Evolutionary conservation across 2,888 invertebrate species (phyloP), one percentile per base, ranked within the genome.

Genomic region (Euplexia lucipara): DNA sequence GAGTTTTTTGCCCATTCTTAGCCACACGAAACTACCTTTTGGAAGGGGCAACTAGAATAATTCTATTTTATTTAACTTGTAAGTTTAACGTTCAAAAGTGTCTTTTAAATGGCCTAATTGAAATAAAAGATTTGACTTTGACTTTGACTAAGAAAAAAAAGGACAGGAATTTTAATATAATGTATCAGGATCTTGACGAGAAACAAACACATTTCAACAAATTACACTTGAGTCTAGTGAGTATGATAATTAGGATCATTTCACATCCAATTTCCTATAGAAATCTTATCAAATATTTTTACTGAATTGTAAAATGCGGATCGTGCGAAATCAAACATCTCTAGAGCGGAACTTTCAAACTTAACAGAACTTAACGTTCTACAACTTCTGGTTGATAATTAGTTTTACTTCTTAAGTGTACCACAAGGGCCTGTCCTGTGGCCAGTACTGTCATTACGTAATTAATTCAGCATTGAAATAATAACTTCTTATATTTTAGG

Each of bases 401-500:
- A 35, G n/a, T 54, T 75, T 48, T 52, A 69, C 39, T 75, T 22
- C 30, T 54, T 41, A 54, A 74, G 49, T 44, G 48, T 53, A 30
- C 62, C 44, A 37, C 52, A 35, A 45, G 42, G 70, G 42, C 18
- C 44, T 61, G 22, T 62, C 39, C 41, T 61, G 42, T 32, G 56
- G 37, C 62, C 52, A 39, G 16, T 8, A n/a, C 9, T 22, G 20
- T 67, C 16, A 37, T 47, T 47, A 12, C 22, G 26, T 45, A 53
- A 75, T 58, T 62, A 41, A 35, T 53, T 41, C 18, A 26, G 30
- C 39, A 32, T 70, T 56, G 14, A 39, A 63, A 42, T 41, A 9
- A 42, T n/a, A n/a, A n/a, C n/a, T n/a, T n/a, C n/a, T n/a, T n/a
- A n/a, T n/a, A n/a, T n/a, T n/a, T n/a, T n/a, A n/a, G n/a, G n/a